Percentiles rank a stretch among this genome's conserved stretches.
These are phyloP conservation scores for Gari tellinella DNA, from an alignment of 2,888 invertebrate genomes.

Conservation along the genomic window DNA sequence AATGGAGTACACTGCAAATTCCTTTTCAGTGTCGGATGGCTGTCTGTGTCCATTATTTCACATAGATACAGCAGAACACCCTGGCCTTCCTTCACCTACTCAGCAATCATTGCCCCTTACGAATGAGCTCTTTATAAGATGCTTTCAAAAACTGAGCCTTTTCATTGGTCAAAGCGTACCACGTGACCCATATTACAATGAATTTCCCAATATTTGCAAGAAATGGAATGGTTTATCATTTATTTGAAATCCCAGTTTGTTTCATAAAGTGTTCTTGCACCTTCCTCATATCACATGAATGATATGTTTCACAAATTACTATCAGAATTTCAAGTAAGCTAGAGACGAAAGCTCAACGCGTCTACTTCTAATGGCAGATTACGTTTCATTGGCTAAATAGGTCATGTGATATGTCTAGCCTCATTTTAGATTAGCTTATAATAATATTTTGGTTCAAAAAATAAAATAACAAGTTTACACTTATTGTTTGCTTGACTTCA, in stretches of 20 bases:
- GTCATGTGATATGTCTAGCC: constrained; percentile 46
- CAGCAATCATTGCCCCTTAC: constrained; percentile 73
- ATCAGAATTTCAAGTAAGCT: not conserved
- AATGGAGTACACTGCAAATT: constrained; percentile 85
- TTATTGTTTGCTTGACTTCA: too few relatives aligned
- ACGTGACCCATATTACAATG: constrained; percentile 74
- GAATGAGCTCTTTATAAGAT: constrained; percentile 74
- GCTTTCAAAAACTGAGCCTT: constrained; percentile 73
- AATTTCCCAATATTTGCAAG: constrained; percentile 2
- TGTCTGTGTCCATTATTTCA: constrained; percentile 85
- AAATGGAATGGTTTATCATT: constrained; percentile 14
- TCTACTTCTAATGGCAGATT: constrained; percentile 18
- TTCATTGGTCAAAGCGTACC: constrained; percentile 81
- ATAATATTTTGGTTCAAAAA: not conserved
- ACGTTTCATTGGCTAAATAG: constrained; percentile 37
- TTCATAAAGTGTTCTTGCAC: constrained; percentile 1
- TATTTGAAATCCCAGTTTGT: not conserved
- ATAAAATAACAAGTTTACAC: not conserved
- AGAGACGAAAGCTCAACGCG: constrained; percentile 14
- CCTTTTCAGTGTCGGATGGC: constrained; percentile 85
- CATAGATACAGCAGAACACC: constrained; percentile 77
- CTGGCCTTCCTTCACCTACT: constrained; percentile 73
- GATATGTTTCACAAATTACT: not conserved
- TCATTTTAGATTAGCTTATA: constrained; percentile 12
- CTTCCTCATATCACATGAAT: not conserved